Percentiles rank a stretch among this genome's conserved stretches.
These are phyloP conservation scores for Marasmarcha lunaedactyla DNA, from an alignment of 2,888 invertebrate species.

Conservation along the genomic window DNA sequence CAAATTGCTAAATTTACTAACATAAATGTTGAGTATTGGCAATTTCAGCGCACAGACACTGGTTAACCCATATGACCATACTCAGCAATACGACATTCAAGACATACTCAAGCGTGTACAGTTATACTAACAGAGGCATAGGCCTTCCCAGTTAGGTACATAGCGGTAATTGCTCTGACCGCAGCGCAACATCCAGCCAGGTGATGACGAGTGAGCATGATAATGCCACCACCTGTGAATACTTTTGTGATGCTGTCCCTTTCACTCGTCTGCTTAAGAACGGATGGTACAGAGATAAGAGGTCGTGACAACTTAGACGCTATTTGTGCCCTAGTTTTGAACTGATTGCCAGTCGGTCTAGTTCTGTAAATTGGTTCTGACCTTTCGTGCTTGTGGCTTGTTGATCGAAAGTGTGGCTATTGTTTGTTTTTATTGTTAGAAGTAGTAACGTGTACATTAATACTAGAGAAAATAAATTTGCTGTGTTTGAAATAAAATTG, in stretches of 20 bases:
- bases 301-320: neutral
- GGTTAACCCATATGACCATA: neutral
- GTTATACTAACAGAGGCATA: neutral
- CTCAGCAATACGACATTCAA: neutral
- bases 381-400: neutral
- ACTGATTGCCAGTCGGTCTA: neutral
- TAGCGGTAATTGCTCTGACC: constrained; percentile 1
- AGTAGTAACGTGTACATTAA: too few relatives aligned
- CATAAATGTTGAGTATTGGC: too few relatives aligned
- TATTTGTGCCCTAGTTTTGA: neutral
- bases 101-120: neutral
- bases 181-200: neutral
- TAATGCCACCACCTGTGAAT: too few relatives aligned
- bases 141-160: neutral
- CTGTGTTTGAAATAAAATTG: too few relatives aligned
- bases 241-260: too few relatives aligned
- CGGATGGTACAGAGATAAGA: neutral
- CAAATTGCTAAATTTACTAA: too few relatives aligned
- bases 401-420: neutral
- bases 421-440: too few relatives aligned
- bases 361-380: neutral
- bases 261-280: too few relatives aligned
- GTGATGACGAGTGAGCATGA: neutral
- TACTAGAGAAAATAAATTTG: too few relatives aligned
- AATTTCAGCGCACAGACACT: too few relatives aligned